phyloP scores from a whole-genome alignment of 2,888 invertebrate genomes.

The Agonopterix arenella region DNA sequence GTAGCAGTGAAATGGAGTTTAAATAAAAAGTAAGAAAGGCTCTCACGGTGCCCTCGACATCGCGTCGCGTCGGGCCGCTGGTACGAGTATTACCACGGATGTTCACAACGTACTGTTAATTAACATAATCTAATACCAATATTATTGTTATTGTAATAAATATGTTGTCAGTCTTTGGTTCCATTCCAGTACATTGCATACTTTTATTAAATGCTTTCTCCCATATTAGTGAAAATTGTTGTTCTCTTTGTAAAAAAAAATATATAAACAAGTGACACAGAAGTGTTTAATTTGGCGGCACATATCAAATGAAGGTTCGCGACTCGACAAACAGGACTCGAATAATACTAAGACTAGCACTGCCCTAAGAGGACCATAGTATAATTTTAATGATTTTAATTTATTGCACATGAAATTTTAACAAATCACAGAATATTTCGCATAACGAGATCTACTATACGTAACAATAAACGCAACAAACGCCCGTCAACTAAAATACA shows the following conservation, averaged over 20 bases:
- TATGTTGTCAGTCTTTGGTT: constrained; percentile 69
- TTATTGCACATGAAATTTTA: constrained; percentile 61
- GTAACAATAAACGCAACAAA: constrained; percentile 11
- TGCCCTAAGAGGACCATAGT: constrained; percentile 33
- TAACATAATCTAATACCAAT: constrained; percentile 58
- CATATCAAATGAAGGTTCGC: constrained; percentile 37
- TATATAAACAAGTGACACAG: background rate
- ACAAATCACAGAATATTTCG: constrained; percentile 57
- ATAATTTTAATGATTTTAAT: constrained; percentile 19
- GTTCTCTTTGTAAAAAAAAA: constrained; percentile 28
- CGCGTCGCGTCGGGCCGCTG: too few relatives aligned
- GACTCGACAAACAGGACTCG: constrained; percentile 14
- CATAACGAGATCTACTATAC: constrained; percentile 46
- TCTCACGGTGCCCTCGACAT: too few relatives aligned
- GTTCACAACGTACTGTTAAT: constrained; percentile 27
- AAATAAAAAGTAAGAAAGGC: too few relatives aligned
- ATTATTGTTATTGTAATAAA: constrained; percentile 49
- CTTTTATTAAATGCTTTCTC: constrained; percentile 32
- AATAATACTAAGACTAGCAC: constrained; percentile 42
- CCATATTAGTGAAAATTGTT: constrained; percentile 31
- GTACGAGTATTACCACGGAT: constrained; percentile 19
- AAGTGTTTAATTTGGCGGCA: constrained; percentile 28
- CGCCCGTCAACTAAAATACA: constrained; percentile 1
- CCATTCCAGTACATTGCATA: constrained; percentile 46
- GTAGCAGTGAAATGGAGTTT: too few relatives aligned